Conservation (phyloP, 2,888 invertebrate species). For the Alsophila aescularia region DNA sequence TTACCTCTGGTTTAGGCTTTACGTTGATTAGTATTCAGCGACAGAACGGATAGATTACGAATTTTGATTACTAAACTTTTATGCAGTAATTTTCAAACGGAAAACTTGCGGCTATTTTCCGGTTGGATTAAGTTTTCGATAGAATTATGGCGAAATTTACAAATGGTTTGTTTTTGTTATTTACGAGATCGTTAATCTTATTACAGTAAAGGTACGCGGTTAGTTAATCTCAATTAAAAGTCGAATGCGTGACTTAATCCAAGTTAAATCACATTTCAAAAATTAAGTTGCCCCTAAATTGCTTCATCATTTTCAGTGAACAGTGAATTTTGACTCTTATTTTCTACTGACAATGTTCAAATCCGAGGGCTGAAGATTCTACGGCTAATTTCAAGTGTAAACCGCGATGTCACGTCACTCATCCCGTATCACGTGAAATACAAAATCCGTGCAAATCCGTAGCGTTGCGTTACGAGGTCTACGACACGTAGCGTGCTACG, state of each 20-base stretch:
- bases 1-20: too few relatives aligned
- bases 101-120: not conserved
- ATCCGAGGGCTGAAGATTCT: constrained; percentile 2
- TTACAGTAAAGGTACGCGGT: constrained; percentile 15
- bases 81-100: not conserved
- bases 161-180: constrained; percentile 1
- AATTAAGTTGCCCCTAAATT: constrained; percentile 33
- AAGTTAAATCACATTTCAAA: constrained; percentile 23
- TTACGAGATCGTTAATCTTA: constrained; percentile 18
- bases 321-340: constrained; percentile 10
- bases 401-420: constrained; percentile 31
- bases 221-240: constrained; percentile 27
- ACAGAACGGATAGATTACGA: too few relatives aligned
- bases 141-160: not conserved
- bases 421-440: constrained; percentile 22
- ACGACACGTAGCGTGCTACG: constrained; percentile 28
- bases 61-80: too few relatives aligned
- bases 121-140: not conserved
- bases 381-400: constrained; percentile 27
- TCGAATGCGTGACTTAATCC: constrained; percentile 26
- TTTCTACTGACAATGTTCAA: constrained; percentile 5
- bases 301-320: constrained; percentile 15
- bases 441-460: constrained; percentile 25
- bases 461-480: constrained; percentile 18
- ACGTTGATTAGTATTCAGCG: too few relatives aligned